Percentiles rank a stretch among this genome's conserved stretches.
These are phyloP conservation scores for Isotomurus palustris DNA, from an alignment of 2,888 invertebrate genomes.

Conservation along the genomic window DNA sequence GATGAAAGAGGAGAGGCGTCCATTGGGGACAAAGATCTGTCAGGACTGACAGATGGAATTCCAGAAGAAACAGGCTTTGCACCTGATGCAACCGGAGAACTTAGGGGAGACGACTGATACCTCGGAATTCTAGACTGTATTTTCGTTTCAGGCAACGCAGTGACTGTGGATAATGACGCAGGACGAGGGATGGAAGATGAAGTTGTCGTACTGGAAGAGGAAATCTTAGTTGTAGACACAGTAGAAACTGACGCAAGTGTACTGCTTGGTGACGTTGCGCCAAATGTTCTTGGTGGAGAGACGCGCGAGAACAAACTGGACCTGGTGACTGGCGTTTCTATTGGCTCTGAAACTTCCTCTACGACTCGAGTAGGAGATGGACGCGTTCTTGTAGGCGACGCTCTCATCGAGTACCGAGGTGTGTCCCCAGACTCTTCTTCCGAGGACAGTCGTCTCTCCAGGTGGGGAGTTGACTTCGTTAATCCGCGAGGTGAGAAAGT, in stretches of 20 bases:
- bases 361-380: too few relatives aligned
- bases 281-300: too few relatives aligned
- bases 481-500: neutral
- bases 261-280: too few relatives aligned
- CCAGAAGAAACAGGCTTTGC: constrained; percentile 8
- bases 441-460: too few relatives aligned
- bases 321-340: too few relatives aligned
- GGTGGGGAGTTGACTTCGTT: neutral
- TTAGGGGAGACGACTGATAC: constrained; percentile 16
- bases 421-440: too few relatives aligned
- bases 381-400: too few relatives aligned
- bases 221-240: neutral
- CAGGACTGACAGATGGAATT: constrained; percentile 6
- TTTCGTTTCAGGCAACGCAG: too few relatives aligned
- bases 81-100: constrained; percentile 7
- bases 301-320: too few relatives aligned
- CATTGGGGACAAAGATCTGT: constrained; percentile 2
- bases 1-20: too few relatives aligned
- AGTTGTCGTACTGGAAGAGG: neutral
- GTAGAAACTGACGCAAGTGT: neutral
- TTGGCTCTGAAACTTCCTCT: too few relatives aligned
- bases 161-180: neutral
- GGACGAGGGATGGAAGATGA: neutral
- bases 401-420: too few relatives aligned
- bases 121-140: constrained; percentile 34